Evolutionary conservation across 1,140 invertebrate species (phyloP), one percentile per base, ranked within the genome.

Genomic region (Penaeus vannamei): DNA sequence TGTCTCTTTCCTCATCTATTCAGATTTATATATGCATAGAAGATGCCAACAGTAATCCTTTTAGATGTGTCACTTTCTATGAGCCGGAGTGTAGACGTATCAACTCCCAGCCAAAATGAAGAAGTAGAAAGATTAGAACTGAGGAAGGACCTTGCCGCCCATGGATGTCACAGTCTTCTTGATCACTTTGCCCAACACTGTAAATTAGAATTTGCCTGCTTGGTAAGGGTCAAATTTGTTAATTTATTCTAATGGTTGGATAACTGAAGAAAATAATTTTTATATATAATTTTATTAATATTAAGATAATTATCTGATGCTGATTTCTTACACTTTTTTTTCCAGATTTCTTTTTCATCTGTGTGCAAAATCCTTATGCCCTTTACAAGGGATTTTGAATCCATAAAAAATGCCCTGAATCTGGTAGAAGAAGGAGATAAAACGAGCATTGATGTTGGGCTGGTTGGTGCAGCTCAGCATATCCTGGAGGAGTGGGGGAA

Each of bases 121-220:
- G 91, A 92, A n/a, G 94, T 94, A 89, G 94, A 94, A 86, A 94
- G 95, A 90, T 94, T 95, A 77, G 95, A 95, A 0, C 94, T 95
- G 81, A 94, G 96, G 91, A 95, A 96, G 91, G 86, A 88, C 59
- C 94, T 98, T 87, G 98, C 97, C 17, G 93, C 96, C 62, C 95
- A 96, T 87, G 98, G 97, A 72, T 96, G 99, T 86, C 97, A 96
- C 92, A 94, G 95, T 69, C 94, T 99, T 89, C 93, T 99, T 60
- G 97, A 99, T 94, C 96, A 97, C 93, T 94, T 99, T 84, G 94
- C 95, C 91, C 92, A 94, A 2, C 95, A 97, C 92, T 96, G 96
- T 20, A 98, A 97, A 94, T 92, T 99, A 81, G 98, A 99, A 94
- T 98, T 98, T 94, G 96, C 97, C 19, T 95, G 97, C n/a, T 93